These are phyloP conservation scores for Myopa testacea DNA, from an alignment of 2,888 invertebrate species.

Conservation along the genomic window DNA sequence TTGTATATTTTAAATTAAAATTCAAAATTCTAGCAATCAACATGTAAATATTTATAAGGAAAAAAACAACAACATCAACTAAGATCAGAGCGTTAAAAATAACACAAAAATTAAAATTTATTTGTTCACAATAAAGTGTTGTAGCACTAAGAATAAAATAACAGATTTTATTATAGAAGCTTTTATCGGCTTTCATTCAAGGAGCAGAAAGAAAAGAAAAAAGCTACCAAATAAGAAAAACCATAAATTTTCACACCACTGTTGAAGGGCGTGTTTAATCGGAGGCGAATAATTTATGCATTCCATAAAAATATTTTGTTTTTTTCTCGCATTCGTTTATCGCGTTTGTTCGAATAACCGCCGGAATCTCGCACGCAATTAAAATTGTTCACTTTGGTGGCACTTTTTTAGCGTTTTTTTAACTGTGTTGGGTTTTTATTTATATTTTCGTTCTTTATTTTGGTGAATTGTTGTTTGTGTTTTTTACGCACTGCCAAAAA, in stretches of 20 bases:
- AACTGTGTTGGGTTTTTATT: background rate
- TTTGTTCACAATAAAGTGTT: no score
- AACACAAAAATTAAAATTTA: no score
- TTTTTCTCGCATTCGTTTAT: background rate
- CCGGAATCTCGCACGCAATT: background rate
- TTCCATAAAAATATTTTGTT: background rate
- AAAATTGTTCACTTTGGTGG: background rate
- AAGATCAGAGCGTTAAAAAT: no score
- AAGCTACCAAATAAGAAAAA: background rate
- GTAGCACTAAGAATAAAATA: no score
- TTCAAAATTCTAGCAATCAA: no score
- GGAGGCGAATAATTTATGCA: conserved; percentile 9
- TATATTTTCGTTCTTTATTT: background rate
- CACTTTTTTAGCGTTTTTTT: background rate
- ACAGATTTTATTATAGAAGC: no score
- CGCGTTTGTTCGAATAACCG: background rate
- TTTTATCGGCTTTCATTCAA: no score
- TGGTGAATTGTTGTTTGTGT: conserved; percentile 9
- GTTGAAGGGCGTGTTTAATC: conserved; percentile 34
- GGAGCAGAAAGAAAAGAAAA: background rate
- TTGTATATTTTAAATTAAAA: no score
- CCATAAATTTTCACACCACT: background rate
- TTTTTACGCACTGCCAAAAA: background rate
- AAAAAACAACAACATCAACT: no score
- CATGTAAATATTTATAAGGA: no score